Base-by-base conservation (phyloP, 2,888 invertebrate genomes). In the Xiphydria camelus region DNA sequence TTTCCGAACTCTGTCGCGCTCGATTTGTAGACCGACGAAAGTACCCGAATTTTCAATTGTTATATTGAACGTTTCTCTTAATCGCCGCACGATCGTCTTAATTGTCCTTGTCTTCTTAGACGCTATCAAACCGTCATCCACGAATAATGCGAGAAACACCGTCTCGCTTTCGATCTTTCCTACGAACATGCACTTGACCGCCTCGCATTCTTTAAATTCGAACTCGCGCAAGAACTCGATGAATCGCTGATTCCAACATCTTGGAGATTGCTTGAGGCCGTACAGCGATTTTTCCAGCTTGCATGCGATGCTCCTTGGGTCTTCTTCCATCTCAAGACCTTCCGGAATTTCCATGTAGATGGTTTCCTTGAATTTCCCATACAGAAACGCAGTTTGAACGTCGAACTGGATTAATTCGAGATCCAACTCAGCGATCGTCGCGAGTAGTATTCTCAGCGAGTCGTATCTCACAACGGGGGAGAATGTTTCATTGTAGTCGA, bases 41-140 rank as follows among this genome's bases (percentile, higher is more conserved):
- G 25, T 29, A 9, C 42, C 37, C 3, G 42, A 39, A 15, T 47
- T 41, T 1, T 41, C 37, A 3, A 18, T 23, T 10, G 46, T 50
- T 3, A 50, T 43, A n/a, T 47, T 35, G 14, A 53, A 53, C 2
- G 22, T 12, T 17, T 14, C 12, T 6, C 29, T 29, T 7, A 53
- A 31, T 10, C 22, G 10, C 7, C n/a, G n/a, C n/a, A n/a, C n/a
- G n/a, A n/a, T n/a, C n/a, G n/a, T n/a, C n/a, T n/a, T n/a, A n/a
- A n/a, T n/a, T n/a, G n/a, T n/a, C n/a, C n/a, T n/a, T n/a, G n/a
- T n/a, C n/a, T n/a, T n/a, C 32, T 45, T 40, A 35, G 48, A 41
- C 18, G 46, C 29, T 38, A 55, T 47, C n/a, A 59, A 4, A 2
- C 57, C 53, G 19, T 57, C 55, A 40, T 57, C 55, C 31, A 59